Evolutionary conservation across 2,113 vertebrate genomes (phyloP).

Genomic region (Amphiprion percula): DNA sequence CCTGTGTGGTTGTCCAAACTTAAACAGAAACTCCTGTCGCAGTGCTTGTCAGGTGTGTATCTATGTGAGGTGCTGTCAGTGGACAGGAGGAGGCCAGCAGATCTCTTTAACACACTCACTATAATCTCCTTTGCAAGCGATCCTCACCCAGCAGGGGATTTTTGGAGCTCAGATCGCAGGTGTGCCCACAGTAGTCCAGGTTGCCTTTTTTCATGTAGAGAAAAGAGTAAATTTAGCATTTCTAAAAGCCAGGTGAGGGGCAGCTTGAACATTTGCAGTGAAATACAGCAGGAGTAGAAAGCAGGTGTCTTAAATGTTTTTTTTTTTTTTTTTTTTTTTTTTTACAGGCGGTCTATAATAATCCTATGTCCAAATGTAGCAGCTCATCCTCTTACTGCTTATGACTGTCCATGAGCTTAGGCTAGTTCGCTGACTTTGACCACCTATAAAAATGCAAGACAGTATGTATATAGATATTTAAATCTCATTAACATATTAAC

Average conservation of each 20-base stretch:
- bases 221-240: background rate
- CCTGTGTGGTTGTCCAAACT: constrained; percentile 8
- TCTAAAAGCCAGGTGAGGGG: background rate
- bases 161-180: constrained; percentile 29
- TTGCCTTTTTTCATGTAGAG: background rate
- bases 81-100: constrained; percentile 44
- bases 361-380: constrained; percentile 47
- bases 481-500: no score
- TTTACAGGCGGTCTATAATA: constrained; percentile 56
- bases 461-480: no score
- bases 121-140: constrained; percentile 59
- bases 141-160: constrained; percentile 36
- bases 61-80: background rate
- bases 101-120: constrained; percentile 30
- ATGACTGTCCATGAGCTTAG: constrained; percentile 3
- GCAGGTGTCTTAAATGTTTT: background rate
- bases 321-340: background rate
- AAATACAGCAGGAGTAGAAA: background rate
- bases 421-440: background rate
- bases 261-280: constrained; percentile 3
- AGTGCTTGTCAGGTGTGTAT: constrained; percentile 17
- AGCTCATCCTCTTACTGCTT: constrained; percentile 57
- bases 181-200: constrained; percentile 13
- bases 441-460: constrained; percentile 8
- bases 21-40: background rate